Percentiles rank a stretch among this genome's conserved stretches.
These are phyloP conservation scores for Heteromormyrus szaboi DNA, from an alignment of 2,797 vertebrate species.

Conservation along the genomic window DNA sequence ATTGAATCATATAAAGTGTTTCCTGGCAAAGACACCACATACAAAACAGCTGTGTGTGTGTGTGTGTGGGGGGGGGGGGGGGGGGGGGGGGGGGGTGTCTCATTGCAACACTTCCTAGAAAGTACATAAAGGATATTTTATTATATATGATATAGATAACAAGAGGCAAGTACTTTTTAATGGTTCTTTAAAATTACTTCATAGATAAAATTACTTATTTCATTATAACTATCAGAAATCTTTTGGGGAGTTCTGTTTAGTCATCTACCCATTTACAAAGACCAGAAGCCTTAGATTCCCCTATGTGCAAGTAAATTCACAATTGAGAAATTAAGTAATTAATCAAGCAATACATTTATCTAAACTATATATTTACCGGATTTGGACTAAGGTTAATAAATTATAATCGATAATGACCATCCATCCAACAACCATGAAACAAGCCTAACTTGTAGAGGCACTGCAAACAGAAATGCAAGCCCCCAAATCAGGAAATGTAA, in stretches of 20 bases:
- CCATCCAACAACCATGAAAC: background rate
- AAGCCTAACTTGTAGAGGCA: background rate
- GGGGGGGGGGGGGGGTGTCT: background rate
- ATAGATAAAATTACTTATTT: background rate
- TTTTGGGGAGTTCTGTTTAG: background rate
- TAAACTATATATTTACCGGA: background rate
- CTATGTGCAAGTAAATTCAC: background rate
- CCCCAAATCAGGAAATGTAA: background rate
- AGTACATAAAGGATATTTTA: background rate
- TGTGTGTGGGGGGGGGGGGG: background rate
- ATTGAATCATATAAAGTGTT: slow-evolving; percentile 10
- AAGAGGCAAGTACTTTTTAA: background rate
- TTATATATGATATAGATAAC: background rate
- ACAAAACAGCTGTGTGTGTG: background rate
- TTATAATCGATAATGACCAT: background rate
- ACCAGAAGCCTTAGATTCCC: background rate
- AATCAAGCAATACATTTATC: background rate
- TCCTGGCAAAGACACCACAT: background rate
- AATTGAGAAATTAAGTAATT: background rate
- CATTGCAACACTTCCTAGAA: background rate
- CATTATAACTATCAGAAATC: background rate
- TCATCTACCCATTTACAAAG: background rate
- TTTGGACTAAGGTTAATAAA: background rate
- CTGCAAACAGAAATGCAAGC: background rate
- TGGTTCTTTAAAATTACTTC: background rate